Percentiles rank a stretch among this genome's conserved stretches.
Conservation (phyloP, 2,888 invertebrate genomes). For the Neocrepidodera transversa region DNA sequence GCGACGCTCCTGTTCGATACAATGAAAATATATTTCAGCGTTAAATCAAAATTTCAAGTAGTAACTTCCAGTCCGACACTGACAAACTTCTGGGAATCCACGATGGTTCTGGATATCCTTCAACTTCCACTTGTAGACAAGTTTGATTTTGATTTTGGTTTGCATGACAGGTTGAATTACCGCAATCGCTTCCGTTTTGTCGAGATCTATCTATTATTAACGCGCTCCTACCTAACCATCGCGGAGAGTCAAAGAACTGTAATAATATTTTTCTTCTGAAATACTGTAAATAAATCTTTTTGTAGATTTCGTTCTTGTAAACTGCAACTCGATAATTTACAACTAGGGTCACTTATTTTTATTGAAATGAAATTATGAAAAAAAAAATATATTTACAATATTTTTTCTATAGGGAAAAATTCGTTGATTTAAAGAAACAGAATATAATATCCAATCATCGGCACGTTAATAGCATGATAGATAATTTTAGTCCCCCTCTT, state of each 20-base stretch:
- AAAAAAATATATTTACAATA: too few relatives aligned
- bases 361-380: too few relatives aligned
- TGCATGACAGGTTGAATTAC: slow-evolving; percentile 15
- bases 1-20: too few relatives aligned
- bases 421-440: too few relatives aligned
- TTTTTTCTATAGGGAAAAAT: too few relatives aligned
- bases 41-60: background rate
- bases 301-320: too few relatives aligned
- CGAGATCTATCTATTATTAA: slow-evolving; percentile 17
- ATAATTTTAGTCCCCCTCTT: slow-evolving; percentile 2
- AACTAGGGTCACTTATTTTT: too few relatives aligned
- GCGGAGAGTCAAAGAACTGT: too few relatives aligned
- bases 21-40: too few relatives aligned
- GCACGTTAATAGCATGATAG: slow-evolving; percentile 7
- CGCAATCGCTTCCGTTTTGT: background rate
- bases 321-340: too few relatives aligned
- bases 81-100: background rate
- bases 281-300: too few relatives aligned
- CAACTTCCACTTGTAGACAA: slow-evolving; percentile 2
- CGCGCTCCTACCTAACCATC: background rate
- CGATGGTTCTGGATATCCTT: background rate
- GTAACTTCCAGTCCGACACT: background rate
- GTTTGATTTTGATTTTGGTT: slow-evolving; percentile 16
- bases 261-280: too few relatives aligned
- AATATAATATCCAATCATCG: background rate